These are phyloP conservation scores for Chesias legatella DNA, from an alignment of 2,888 invertebrate genomes.

Conservation along the genomic window DNA sequence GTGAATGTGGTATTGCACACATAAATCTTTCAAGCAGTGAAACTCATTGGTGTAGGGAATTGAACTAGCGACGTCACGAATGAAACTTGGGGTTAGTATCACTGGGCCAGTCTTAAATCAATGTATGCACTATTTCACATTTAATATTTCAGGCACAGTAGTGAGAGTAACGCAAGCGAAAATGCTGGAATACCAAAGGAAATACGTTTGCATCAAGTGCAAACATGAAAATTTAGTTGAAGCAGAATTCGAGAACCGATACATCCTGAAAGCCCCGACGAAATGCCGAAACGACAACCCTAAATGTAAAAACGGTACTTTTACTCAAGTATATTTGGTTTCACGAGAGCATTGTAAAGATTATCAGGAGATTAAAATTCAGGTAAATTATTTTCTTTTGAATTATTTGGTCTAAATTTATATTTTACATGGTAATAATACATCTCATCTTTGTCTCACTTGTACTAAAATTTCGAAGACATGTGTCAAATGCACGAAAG, in stretches of 20 bases:
- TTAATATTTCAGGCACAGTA: conserved; percentile 83
- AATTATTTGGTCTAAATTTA: too few species aligned
- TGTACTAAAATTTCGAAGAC: too few species aligned
- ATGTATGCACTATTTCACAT: too few species aligned
- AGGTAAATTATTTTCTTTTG: conserved; percentile 51
- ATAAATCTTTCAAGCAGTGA: too few species aligned
- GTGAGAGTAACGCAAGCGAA: conserved; percentile 87
- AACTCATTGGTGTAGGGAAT: too few species aligned
- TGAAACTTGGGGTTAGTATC: not conserved
- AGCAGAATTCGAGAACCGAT: conserved; percentile 85
- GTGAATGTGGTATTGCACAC: too few species aligned
- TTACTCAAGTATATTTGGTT: conserved; percentile 74
- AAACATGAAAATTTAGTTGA: conserved; percentile 82
- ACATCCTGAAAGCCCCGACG: conserved; percentile 77
- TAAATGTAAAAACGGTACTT: conserved; percentile 78
- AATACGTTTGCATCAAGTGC: conserved; percentile 89
- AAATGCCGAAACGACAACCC: conserved; percentile 77
- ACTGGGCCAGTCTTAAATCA: too few species aligned
- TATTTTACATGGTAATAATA: too few species aligned
- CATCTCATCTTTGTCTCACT: too few species aligned
- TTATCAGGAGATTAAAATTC: conserved; percentile 92
- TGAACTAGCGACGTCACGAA: too few species aligned
- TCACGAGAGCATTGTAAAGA: conserved; percentile 86
- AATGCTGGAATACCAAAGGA: conserved; percentile 87
- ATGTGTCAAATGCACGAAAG: too few species aligned